These are phyloP conservation scores for Haliclona indistincta DNA, from an alignment of 37 sponge, comb jelly and placozoan species.

Conservation along the genomic window DNA sequence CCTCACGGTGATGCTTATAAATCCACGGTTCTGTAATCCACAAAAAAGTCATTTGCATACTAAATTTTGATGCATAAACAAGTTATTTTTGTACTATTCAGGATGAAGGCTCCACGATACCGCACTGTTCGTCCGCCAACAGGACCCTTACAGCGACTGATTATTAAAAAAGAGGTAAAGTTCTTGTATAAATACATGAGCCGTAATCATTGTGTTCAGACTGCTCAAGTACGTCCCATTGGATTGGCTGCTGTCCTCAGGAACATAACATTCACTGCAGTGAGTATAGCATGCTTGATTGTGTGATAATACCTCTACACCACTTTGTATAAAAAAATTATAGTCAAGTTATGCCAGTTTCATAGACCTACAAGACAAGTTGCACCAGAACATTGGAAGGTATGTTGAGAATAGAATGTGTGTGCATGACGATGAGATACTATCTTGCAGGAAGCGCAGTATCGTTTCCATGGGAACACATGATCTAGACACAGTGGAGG, in stretches of 20 bases:
- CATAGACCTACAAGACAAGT: conserved; percentile 79
- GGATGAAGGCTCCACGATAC: conserved; percentile 13
- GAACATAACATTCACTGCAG: conserved; percentile 52
- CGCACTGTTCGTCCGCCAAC: conserved; percentile 27
- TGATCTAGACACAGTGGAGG: conserved; percentile 79
- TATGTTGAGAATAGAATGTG: conserved; percentile 16
- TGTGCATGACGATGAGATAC: neutral
- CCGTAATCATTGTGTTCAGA: conserved; percentile 17
- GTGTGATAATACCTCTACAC: neutral
- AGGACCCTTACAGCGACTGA: conserved; percentile 1
- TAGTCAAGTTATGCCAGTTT: conserved; percentile 64
- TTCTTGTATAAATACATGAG: neutral
- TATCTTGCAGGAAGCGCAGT: conserved; percentile 54
- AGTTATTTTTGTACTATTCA: neutral
- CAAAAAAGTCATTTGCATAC: neutral
- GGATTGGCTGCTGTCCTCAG: conserved; percentile 76
- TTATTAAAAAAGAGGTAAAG: neutral
- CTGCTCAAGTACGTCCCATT: conserved; percentile 63
- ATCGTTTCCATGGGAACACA: conserved; percentile 82
- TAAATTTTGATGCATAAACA: neutral
- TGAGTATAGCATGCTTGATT: neutral
- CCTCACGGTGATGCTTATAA: too few species aligned
- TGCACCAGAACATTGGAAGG: conserved; percentile 84
- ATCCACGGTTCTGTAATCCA: too few species aligned
- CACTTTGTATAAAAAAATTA: neutral